A percentile compares a stretch with the other conserved stretches of the same genome.
Evolutionary conservation across 2,113 vertebrate genomes (phyloP).

Genomic region (Urocitellus parryii): DNA sequence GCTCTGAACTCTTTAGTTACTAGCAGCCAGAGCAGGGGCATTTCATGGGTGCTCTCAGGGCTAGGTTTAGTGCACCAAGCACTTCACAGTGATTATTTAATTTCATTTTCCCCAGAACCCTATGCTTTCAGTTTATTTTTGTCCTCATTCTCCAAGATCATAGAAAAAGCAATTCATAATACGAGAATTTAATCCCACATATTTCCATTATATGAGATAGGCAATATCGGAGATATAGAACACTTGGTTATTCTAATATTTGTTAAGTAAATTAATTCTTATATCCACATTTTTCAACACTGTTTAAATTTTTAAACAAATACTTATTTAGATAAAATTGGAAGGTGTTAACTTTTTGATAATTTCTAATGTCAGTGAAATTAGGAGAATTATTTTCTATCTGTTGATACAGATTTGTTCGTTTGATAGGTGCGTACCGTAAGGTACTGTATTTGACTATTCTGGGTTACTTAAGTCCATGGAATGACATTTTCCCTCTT

Average conservation of each 20-base stretch:
- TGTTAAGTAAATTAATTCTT: constrained; percentile 16
- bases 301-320: constrained; percentile 52
- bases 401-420: neutral
- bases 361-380: constrained; percentile 46
- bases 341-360: constrained; percentile 13
- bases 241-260: neutral
- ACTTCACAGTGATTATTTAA: neutral
- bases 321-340: neutral
- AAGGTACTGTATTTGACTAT: neutral
- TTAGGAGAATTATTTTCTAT: constrained; percentile 6
- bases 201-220: neutral
- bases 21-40: neutral
- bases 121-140: neutral
- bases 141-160: neutral
- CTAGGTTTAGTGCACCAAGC: neutral
- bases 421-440: neutral
- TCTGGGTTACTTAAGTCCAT: neutral
- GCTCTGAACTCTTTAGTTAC: too few species aligned
- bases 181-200: neutral
- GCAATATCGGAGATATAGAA: neutral
- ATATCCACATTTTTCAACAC: constrained; percentile 16
- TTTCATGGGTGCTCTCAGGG: neutral
- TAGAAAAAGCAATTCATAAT: neutral
- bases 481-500: neutral
- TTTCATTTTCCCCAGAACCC: neutral